A percentile compares a stretch with the other conserved stretches of the same genome.
These are phyloP conservation scores for Labeo catla DNA, from an alignment of 2,113 vertebrate genomes.

Conservation along the genomic window DNA sequence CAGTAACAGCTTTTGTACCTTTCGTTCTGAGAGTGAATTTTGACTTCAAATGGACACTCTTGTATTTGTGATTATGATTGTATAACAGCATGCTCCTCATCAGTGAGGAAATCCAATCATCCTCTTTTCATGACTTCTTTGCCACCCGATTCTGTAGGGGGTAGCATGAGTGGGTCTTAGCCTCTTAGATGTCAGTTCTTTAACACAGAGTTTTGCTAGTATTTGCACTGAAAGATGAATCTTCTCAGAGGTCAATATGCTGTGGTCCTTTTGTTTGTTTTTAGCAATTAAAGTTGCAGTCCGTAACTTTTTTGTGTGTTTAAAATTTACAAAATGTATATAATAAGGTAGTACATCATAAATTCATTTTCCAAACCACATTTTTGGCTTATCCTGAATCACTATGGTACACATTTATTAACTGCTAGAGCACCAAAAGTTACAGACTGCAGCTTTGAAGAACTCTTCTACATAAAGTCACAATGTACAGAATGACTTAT, in stretches of 20 bases:
- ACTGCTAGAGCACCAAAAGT: too few species aligned
- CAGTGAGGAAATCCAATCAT: neutral
- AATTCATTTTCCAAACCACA: too few species aligned
- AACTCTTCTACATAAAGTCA: neutral
- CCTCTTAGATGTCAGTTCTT: conserved; percentile 35
- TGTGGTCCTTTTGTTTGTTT: neutral
- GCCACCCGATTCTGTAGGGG: neutral
- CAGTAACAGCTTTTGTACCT: neutral
- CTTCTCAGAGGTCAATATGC: neutral
- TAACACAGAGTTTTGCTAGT: neutral
- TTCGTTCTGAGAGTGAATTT: neutral
- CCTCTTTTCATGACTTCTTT: neutral
- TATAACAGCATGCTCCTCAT: neutral
- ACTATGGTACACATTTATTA: too few species aligned
- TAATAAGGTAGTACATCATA: too few species aligned
- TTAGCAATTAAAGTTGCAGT: too few species aligned
- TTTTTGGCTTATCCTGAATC: too few species aligned
- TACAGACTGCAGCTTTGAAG: too few species aligned
- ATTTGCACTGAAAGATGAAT: conserved; percentile 18
- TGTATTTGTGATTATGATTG: too few species aligned
- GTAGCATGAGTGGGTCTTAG: neutral
- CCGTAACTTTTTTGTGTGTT: too few species aligned
- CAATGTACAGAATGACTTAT: neutral
- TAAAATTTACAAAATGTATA: too few species aligned
- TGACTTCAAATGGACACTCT: neutral